These are phyloP conservation scores for Monarcha castaneiventris DNA, from an alignment of 2,113 vertebrate species.

Conservation along the genomic window DNA sequence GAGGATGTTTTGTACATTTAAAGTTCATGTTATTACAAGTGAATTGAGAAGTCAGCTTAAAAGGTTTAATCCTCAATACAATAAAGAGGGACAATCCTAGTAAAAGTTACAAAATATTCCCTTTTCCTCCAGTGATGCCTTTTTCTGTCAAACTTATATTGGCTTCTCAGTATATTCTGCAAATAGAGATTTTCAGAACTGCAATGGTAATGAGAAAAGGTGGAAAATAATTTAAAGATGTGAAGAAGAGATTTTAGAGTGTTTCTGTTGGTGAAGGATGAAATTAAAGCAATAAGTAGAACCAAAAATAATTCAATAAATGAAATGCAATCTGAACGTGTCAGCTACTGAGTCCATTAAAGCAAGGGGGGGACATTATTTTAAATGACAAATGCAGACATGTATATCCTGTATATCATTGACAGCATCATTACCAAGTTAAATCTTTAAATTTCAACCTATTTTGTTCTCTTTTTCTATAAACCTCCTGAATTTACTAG, in stretches of 20 bases:
- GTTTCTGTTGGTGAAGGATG: not conserved
- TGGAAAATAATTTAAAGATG: not conserved
- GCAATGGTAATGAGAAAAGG: not conserved
- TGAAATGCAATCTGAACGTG: not conserved
- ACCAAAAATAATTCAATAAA: not conserved
- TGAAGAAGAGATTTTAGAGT: not conserved
- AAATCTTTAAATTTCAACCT: not conserved
- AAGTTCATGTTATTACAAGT: not conserved
- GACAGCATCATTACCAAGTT: not conserved
- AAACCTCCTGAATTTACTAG: not conserved
- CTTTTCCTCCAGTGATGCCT: not conserved
- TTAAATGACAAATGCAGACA: not conserved
- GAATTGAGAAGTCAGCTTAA: not conserved
- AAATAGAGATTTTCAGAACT: not conserved
- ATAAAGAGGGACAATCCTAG: not conserved
- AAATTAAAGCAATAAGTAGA: not conserved
- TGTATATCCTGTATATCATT: not conserved
- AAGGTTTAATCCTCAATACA: not conserved
- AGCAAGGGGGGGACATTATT: not conserved
- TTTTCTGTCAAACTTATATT: not conserved
- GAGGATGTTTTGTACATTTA: not conserved
- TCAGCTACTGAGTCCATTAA: not conserved
- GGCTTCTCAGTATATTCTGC: not conserved
- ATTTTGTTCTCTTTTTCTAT: not conserved
- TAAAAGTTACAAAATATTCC: not conserved